Evolutionary conservation across 92 coral and sea anemone species (phyloP).

Genomic region (Umimayanthus kanabou): DNA sequence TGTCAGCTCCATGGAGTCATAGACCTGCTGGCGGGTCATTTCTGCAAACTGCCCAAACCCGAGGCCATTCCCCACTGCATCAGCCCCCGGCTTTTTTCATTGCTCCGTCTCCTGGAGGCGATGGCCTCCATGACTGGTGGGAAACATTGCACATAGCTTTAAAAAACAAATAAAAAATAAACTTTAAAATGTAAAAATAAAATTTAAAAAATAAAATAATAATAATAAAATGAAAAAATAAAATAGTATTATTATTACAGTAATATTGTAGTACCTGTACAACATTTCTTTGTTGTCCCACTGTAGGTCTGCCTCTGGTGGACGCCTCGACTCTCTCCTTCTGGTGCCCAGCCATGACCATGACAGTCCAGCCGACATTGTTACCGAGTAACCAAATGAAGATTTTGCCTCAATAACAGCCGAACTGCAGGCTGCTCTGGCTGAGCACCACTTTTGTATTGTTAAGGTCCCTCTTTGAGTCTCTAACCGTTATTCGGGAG

Average conservation of each 20-base stretch:
- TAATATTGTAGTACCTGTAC: not conserved
- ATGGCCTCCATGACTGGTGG: slow-evolving; percentile 18
- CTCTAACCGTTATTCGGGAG: too few species aligned
- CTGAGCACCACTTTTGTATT: slow-evolving; percentile 43
- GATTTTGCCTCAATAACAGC: slow-evolving; percentile 48
- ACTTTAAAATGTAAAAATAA: too few species aligned
- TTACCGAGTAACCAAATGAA: slow-evolving; percentile 48
- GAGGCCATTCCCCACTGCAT: not conserved
- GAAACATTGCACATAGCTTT: slow-evolving; percentile 38
- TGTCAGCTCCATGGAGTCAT: not conserved
- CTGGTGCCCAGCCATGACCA: slow-evolving; percentile 53
- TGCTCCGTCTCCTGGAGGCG: not conserved
- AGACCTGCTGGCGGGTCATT: slow-evolving; percentile 4
- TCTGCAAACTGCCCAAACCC: not conserved
- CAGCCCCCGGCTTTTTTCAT: not conserved
- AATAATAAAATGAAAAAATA: too few species aligned
- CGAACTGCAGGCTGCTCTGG: slow-evolving; percentile 42
- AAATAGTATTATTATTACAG: too few species aligned
- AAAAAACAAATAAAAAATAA: not conserved
- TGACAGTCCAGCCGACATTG: slow-evolving; percentile 56
- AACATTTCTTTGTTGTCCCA: slow-evolving; percentile 47
- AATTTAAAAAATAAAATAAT: too few species aligned
- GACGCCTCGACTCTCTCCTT: not conserved
- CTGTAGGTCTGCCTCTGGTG: not conserved
- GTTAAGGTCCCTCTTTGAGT: slow-evolving; percentile 7